These are phyloP conservation scores for Entomobrya proxima DNA, from an alignment of 2,888 invertebrate genomes.

Conservation along the genomic window DNA sequence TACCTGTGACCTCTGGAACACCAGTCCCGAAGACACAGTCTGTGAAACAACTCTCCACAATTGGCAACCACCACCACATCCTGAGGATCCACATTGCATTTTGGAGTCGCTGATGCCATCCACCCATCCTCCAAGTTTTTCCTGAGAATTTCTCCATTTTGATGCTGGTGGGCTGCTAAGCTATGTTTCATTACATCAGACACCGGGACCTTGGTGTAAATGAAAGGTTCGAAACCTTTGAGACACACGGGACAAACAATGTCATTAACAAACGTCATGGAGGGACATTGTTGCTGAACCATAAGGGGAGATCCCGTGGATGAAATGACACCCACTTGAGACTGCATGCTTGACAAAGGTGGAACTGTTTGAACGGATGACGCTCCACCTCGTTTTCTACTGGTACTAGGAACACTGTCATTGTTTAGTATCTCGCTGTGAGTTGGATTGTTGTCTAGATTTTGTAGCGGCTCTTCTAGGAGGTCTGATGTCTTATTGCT, in stretches of 20 bases:
- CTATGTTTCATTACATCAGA: slow-evolving; percentile 32
- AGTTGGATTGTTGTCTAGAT: not conserved
- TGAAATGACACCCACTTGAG: not conserved
- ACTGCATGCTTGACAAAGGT: not conserved
- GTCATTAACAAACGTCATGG: not conserved
- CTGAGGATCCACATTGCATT: not conserved
- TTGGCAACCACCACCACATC: slow-evolving; percentile 45
- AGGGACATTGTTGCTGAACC: too few species aligned
- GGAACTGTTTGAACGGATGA: not conserved
- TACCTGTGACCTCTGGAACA: slow-evolving; percentile 28
- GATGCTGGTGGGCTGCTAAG: not conserved
- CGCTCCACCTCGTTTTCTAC: not conserved
- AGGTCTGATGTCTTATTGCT: not conserved
- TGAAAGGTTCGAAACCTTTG: not conserved
- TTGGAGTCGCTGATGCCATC: not conserved
- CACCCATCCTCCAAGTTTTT: slow-evolving; percentile 40
- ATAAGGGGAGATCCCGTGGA: not conserved
- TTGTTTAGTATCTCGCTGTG: not conserved
- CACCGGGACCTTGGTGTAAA: not conserved
- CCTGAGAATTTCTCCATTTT: not conserved
- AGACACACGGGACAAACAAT: slow-evolving; percentile 20
- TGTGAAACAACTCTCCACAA: slow-evolving; percentile 60
- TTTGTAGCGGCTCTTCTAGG: not conserved
- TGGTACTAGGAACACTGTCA: not conserved
- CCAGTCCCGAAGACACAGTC: slow-evolving; percentile 37